Evolutionary conservation across 2,113 vertebrate species (phyloP), one percentile per base, ranked within the genome.

Genomic region (Perca fluviatilis): DNA sequence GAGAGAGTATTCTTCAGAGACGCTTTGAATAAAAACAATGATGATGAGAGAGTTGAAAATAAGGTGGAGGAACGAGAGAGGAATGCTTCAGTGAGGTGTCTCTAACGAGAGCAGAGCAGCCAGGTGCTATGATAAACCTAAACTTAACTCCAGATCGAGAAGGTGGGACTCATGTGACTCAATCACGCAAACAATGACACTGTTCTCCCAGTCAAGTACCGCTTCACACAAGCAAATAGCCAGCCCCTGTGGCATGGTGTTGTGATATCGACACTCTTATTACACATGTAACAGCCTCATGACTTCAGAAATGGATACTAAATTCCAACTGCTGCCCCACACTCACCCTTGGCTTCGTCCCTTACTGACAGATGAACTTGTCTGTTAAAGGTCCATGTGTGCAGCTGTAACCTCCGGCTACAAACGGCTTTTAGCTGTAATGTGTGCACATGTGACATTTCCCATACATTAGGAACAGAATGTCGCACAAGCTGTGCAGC

Each of bases 361-460:
- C 51, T 50, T 1, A 68, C 49, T 67, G 84, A 76, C 77, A 67
- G 68, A 46, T 27, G 16, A 62, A 63, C 71, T 49, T 69, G 65
- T 72, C 46, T 84, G 74, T 58, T 78, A 84, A 89, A 92, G 82
- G 74, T 91, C 71, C 23, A 2, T 47, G 46, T 18, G 61, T 68
- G 25, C 54, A 71, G 74, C 73, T 73, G 65, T 62, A 27, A 83
- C 89, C 84, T 74, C 62, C 6, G 82, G 90, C 86, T 57, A 70
- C 56, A 16, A 2, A 0, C 1, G 62, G 61, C 87, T 84, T 88
- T 90, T 9, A 18, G 46, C 64, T 62, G 66, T 83, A 88, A 91
- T 84, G 65, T 85, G 86, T 78, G 77, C 88, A 80, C 69, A 53
- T 63, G 69, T 90, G 85, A 63, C 88, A 80, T 89, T 92, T 90